A percentile compares a stretch with the other conserved stretches of the same genome.
Conservation (phyloP, 2,797 vertebrate genomes). For the Ambastaia sidthimunki region DNA sequence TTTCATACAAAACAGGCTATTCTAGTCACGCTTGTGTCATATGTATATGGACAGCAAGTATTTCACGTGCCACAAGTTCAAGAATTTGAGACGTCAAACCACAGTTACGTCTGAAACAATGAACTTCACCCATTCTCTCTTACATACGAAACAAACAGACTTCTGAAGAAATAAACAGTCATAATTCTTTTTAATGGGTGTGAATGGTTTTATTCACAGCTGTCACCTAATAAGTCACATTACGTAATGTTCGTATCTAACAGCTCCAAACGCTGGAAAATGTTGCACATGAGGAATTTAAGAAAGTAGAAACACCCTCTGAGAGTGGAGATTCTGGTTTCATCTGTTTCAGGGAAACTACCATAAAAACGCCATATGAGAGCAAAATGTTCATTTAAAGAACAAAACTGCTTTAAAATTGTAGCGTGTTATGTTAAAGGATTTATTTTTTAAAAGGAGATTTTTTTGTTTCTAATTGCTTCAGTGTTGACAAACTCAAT, state of each 20-base stretch:
- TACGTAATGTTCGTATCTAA: neutral
- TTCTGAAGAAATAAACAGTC: neutral
- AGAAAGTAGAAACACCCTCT: conserved; percentile 17
- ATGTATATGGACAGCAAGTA: neutral
- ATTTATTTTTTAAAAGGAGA: no score
- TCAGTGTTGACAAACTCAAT: no score
- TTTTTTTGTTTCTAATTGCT: no score
- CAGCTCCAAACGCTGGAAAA: neutral
- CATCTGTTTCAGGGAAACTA: neutral
- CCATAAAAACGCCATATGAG: neutral
- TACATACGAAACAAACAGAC: neutral
- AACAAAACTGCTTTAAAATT: neutral
- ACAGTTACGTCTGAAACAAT: neutral
- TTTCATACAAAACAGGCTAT: conserved; percentile 53
- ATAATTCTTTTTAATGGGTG: neutral
- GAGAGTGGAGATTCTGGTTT: conserved; percentile 9
- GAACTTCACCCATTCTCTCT: neutral
- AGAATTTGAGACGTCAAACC: conserved; percentile 42
- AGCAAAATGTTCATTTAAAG: neutral
- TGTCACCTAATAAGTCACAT: neutral
- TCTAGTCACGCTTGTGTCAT: conserved; percentile 41
- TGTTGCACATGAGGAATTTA: neutral
- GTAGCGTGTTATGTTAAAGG: neutral
- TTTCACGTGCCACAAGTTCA: conserved; percentile 15
- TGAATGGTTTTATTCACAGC: neutral